phyloP scores from a whole-genome alignment of 2,113 vertebrate species.

The Phodopus roborovskii region DNA sequence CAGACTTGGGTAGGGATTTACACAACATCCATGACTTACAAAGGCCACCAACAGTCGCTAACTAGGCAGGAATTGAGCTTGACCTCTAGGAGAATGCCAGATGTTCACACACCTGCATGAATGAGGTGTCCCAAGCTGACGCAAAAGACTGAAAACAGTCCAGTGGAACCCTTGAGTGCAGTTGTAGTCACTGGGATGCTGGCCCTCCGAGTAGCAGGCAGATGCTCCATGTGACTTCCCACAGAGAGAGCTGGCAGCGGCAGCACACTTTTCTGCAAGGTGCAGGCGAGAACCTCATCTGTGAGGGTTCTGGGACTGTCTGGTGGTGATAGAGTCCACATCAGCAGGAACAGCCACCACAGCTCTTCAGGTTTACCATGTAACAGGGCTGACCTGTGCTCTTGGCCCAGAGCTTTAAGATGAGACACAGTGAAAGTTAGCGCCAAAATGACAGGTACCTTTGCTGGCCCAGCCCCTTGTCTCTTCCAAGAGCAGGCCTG shows the following conservation, averaged over 20 bases:
- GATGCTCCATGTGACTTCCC: not conserved
- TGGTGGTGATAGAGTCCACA: not conserved
- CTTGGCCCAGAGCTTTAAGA: too few relatives aligned
- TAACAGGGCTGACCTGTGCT: not conserved
- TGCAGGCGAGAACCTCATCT: not conserved
- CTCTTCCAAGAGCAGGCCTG: not conserved
- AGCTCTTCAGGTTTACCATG: not conserved
- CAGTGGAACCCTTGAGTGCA: not conserved
- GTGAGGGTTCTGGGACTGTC: rapidly evolving
- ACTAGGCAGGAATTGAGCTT: not conserved
- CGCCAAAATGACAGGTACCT: not conserved
- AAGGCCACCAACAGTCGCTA: not conserved
- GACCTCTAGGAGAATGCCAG: not conserved
- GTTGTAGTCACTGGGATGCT: not conserved
- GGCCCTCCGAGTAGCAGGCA: too few relatives aligned
- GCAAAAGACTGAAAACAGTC: not conserved
- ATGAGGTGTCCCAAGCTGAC: not conserved
- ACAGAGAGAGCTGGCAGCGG: not conserved
- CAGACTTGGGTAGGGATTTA: not conserved
- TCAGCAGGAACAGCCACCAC: not conserved
- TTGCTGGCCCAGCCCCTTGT: not conserved
- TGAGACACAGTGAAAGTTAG: not conserved
- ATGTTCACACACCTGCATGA: not conserved
- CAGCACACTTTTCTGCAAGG: not conserved
- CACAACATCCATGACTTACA: too few relatives aligned